These are phyloP conservation scores for Linepithema humile DNA, from an alignment of 1,140 invertebrate species.

Conservation along the genomic window DNA sequence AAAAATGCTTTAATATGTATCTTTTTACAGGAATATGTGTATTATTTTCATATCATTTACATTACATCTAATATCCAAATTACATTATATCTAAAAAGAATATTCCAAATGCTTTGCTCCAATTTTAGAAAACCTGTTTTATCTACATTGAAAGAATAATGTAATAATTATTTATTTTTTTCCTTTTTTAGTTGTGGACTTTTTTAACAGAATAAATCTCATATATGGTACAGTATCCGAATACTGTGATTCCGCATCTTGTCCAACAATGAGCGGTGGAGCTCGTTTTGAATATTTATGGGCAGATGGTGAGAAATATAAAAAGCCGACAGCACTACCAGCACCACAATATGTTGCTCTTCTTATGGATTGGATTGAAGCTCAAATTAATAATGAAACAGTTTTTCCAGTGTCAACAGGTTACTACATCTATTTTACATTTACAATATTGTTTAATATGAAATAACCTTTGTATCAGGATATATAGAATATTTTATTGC, in stretches of 20 bases:
- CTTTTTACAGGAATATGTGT: no score
- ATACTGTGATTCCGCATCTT: constrained; percentile 93
- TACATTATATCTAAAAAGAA: neutral
- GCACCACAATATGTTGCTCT: constrained; percentile 94
- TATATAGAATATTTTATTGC: constrained; percentile 73
- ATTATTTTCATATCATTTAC: no score
- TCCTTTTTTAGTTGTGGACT: constrained; percentile 93
- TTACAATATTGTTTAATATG: constrained; percentile 30
- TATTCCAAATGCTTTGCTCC: neutral
- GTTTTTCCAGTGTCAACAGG: constrained; percentile 93
- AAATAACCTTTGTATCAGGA: constrained; percentile 47
- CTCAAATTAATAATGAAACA: constrained; percentile 96
- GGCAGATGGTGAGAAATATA: constrained; percentile 95
- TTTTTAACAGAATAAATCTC: constrained; percentile 98
- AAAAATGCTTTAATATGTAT: neutral
- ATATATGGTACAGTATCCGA: constrained; percentile 96
- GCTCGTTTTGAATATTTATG: constrained; percentile 96
- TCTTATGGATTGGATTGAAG: constrained; percentile 97
- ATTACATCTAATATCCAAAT: neutral
- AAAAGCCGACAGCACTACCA: constrained; percentile 94
- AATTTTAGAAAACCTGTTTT: neutral
- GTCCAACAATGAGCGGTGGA: constrained; percentile 97
- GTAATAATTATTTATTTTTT: constrained; percentile 62
- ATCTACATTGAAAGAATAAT: neutral
- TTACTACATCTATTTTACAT: constrained; percentile 73